Evolutionary conservation across 2,797 vertebrate genomes (phyloP), one percentile per base, ranked within the genome.

Genomic region (Semaprochilodus insignis): DNA sequence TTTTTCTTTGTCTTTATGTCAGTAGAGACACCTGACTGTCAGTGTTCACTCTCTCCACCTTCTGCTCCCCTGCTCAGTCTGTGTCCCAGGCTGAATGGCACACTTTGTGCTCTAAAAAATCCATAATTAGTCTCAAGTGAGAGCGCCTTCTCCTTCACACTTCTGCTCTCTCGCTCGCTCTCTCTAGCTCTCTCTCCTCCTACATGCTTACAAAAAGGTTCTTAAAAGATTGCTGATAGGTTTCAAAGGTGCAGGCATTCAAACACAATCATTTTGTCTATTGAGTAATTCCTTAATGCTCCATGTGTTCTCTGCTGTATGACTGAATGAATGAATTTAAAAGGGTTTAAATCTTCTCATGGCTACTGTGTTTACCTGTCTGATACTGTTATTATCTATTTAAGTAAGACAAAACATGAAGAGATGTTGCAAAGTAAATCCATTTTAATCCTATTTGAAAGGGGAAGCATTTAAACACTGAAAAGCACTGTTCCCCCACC

Each of bases 61-160:
- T 62, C 54, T 81, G 80, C 80, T 85, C 80, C 76, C 74, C 80
- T 51, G 59, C 63, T 77, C 65, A 81, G 34, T 48, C 34, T 78
- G 51, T 79, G 82, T 86, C 75, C 79, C 51, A 78, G 79, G 76
- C 44, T 81, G 79, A 86, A 78, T 80, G 60, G 60, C 77, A 86
- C 72, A 63, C 70, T 74, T 70, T 84, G 82, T 44, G 55, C 76
- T 84, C 76, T 83, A 78, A 81, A 86, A 81, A 75, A 55, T 84
- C 71, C 65, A 77, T 84, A 84, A 82, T 86, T 84, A 84, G 80
- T 86, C 80, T 82, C 80, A 65, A 77, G 85, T 82, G 82, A 81
- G 79, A 77, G 21, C 62, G 62, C 79, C 63, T 60, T 70, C 66
- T 66, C 57, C 69, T 73, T 57, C 60, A 66, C 55, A 25, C 25